phyloP scores from a whole-genome alignment of 2,888 invertebrate species.

The Morpho deidamia region DNA sequence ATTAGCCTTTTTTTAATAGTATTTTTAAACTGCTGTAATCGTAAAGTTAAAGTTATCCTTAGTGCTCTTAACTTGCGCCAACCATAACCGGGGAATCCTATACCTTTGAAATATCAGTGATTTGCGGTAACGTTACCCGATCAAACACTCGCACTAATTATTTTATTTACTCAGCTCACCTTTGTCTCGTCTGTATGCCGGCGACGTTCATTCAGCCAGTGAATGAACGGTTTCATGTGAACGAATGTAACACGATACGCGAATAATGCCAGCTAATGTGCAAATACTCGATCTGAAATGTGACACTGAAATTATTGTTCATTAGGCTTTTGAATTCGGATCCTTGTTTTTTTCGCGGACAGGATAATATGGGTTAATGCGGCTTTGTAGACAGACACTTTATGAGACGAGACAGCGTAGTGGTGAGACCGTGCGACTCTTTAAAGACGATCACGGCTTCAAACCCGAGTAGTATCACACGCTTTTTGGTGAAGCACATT shows the following conservation, averaged over 20 bases:
- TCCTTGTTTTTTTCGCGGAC: neutral
- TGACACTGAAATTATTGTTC: constrained; percentile 43
- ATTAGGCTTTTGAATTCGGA: constrained; percentile 26
- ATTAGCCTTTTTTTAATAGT: too few species aligned
- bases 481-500: too few species aligned
- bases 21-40: too few species aligned
- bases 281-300: constrained; percentile 41
- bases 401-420: too few species aligned
- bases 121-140: constrained; percentile 50
- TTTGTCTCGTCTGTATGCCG: constrained; percentile 34
- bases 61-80: constrained; percentile 20
- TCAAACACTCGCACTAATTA: constrained; percentile 70
- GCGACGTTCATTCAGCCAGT: constrained; percentile 28
- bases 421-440: too few species aligned
- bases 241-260: constrained; percentile 39
- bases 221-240: constrained; percentile 33
- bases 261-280: constrained; percentile 51
- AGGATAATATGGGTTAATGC: constrained; percentile 6
- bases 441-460: too few species aligned
- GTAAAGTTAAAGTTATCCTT: too few species aligned
- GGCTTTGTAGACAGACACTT: constrained; percentile 1
- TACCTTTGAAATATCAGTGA: constrained; percentile 50
- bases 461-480: too few species aligned
- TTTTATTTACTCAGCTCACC: constrained; percentile 46
- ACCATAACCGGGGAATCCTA: constrained; percentile 12